These are phyloP conservation scores for Harpalus rufipes DNA, from an alignment of 2,888 invertebrate genomes.

Conservation along the genomic window DNA sequence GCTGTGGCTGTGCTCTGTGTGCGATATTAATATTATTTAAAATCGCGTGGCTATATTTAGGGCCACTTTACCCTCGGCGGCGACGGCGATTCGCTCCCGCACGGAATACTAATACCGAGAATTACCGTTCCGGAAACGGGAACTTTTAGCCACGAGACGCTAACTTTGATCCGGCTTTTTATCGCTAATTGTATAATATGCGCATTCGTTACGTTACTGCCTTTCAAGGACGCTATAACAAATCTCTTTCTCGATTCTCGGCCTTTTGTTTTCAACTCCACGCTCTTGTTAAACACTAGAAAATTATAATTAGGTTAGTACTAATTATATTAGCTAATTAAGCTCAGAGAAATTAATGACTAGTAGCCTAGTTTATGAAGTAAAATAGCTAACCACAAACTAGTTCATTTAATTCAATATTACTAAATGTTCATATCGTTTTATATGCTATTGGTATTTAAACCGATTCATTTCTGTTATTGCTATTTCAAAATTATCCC, in stretches of 20 bases:
- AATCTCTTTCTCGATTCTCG: conserved; percentile 15
- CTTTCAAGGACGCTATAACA: conserved; percentile 26
- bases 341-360: conserved; percentile 17
- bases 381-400: conserved; percentile 6
- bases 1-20: conserved; percentile 18
- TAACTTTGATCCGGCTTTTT: conserved; percentile 66
- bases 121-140: conserved; percentile 65
- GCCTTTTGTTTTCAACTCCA: conserved; percentile 11
- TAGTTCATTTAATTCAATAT: conserved; percentile 26
- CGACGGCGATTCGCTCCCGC: conserved; percentile 31
- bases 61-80: conserved; percentile 47
- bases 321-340: conserved; percentile 40
- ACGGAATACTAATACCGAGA: conserved; percentile 66
- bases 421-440: neutral
- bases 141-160: conserved; percentile 60
- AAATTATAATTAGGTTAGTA: conserved; percentile 46
- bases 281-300: conserved; percentile 13
- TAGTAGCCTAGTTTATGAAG: conserved; percentile 32
- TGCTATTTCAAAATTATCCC: neutral
- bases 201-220: conserved; percentile 51
- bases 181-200: conserved; percentile 66
- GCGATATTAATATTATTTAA: conserved; percentile 66
- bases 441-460: neutral
- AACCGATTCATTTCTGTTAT: neutral
- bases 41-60: conserved; percentile 65